Evolutionary conservation across 1,140 invertebrate species (phyloP).

Genomic region (Eurosta solidaginis): DNA sequence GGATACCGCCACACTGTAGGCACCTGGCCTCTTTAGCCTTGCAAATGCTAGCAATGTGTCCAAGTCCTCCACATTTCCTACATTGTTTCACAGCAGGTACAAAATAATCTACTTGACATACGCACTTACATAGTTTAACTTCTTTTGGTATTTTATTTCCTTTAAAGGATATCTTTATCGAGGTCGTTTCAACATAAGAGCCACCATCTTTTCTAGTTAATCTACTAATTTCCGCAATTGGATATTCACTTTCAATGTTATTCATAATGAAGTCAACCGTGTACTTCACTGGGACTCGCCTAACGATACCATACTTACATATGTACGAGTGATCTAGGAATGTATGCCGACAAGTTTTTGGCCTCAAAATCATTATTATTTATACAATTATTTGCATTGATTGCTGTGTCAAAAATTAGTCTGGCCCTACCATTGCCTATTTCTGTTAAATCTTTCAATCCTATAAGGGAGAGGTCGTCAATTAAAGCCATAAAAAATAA

Average conservation of each 20-base stretch:
- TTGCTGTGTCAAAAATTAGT: background rate
- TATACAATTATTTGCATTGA: background rate
- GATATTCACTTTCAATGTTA: background rate
- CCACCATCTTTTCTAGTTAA: background rate
- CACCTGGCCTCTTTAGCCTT: background rate
- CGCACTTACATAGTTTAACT: background rate
- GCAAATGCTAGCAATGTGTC: background rate
- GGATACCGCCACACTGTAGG: background rate
- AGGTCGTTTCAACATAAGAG: background rate
- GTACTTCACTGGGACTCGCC: background rate
- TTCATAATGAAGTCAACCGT: background rate
- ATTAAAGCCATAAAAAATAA: background rate
- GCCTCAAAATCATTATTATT: background rate
- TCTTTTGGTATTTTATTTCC: background rate
- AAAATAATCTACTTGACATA: background rate
- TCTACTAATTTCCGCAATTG: background rate
- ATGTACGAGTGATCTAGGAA: background rate
- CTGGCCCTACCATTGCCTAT: background rate
- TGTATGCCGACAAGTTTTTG: background rate
- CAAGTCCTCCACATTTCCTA: background rate
- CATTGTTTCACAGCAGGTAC: background rate
- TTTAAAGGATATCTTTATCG: background rate
- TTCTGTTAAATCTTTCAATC: background rate
- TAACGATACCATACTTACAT: background rate
- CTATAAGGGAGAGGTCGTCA: background rate